Conservation (phyloP, 2,888 invertebrate genomes). For the Crocallis elinguaria region DNA sequence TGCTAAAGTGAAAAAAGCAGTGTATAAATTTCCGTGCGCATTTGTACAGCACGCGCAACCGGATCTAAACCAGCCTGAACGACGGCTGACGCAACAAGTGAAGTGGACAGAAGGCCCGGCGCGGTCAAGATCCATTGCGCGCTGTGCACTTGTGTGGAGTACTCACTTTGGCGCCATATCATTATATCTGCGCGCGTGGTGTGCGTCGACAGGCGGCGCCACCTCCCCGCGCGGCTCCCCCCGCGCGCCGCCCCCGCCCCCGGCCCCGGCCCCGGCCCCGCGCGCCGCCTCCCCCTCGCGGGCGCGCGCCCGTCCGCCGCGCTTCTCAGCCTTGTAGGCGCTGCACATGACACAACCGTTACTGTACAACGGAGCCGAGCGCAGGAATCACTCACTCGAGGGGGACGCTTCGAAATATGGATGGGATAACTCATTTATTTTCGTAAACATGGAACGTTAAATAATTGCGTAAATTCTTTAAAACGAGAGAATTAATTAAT, state of each 20-base stretch:
- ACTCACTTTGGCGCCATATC: conserved; percentile 96
- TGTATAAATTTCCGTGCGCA: too few relatives aligned
- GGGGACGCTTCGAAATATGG: background rate
- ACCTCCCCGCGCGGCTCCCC: conserved; percentile 58
- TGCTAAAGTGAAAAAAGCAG: too few relatives aligned
- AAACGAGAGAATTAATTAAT: too few relatives aligned
- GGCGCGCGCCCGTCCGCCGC: conserved; percentile 41
- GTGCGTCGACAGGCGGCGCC: conserved; percentile 81
- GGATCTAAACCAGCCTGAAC: too few relatives aligned
- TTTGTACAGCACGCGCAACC: too few relatives aligned
- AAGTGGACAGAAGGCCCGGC: too few relatives aligned
- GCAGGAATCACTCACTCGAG: conserved; percentile 7
- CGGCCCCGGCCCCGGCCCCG: conserved; percentile 47
- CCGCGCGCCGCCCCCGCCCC: conserved; percentile 65
- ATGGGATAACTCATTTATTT: too few relatives aligned
- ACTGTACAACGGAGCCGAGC: background rate
- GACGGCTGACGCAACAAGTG: too few relatives aligned
- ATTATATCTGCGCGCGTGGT: conserved; percentile 89
- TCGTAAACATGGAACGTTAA: too few relatives aligned
- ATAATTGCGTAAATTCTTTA: too few relatives aligned
- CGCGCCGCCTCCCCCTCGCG: conserved; percentile 43
- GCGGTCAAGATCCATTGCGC: too few relatives aligned
- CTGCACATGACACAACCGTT: conserved; percentile 45
- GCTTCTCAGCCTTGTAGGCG: conserved; percentile 79
- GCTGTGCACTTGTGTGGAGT: conserved; percentile 23